These are phyloP conservation scores for Eclectus roratus DNA, from an alignment of 2,113 vertebrate species.

Conservation along the genomic window DNA sequence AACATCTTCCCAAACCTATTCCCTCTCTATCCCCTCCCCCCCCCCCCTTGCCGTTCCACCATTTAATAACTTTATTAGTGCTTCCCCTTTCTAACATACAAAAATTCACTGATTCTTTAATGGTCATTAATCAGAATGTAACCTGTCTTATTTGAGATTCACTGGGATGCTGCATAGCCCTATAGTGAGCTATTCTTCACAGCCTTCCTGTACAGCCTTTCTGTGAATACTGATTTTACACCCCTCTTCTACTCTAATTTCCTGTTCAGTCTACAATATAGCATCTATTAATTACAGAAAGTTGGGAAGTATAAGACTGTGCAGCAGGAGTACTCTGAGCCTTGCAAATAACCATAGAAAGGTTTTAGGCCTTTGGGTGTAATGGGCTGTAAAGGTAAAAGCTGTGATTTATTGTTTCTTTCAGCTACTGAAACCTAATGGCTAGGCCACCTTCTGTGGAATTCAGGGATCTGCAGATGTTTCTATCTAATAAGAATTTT, in stretches of 20 bases:
- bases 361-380: conserved; percentile 16
- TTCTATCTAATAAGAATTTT: neutral
- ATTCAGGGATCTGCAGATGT: neutral
- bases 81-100: neutral
- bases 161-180: neutral
- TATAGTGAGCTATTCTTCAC: neutral
- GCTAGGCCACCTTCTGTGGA: neutral
- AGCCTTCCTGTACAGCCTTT: neutral
- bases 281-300: conserved; percentile 22
- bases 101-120: conserved; percentile 15
- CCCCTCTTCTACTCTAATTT: conserved; percentile 8
- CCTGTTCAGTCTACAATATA: neutral
- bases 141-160: neutral
- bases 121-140: neutral
- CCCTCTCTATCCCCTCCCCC: neutral
- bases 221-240: neutral
- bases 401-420: conserved; percentile 39
- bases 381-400: conserved; percentile 44
- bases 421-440: neutral
- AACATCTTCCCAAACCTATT: neutral
- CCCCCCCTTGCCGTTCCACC: neutral
- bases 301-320: neutral
- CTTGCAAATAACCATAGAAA: conserved; percentile 13
- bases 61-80: neutral
- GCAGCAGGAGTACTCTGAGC: neutral